phyloP scores from a whole-genome alignment of 2,797 vertebrate genomes.

The Gymnothorax reevesii region DNA sequence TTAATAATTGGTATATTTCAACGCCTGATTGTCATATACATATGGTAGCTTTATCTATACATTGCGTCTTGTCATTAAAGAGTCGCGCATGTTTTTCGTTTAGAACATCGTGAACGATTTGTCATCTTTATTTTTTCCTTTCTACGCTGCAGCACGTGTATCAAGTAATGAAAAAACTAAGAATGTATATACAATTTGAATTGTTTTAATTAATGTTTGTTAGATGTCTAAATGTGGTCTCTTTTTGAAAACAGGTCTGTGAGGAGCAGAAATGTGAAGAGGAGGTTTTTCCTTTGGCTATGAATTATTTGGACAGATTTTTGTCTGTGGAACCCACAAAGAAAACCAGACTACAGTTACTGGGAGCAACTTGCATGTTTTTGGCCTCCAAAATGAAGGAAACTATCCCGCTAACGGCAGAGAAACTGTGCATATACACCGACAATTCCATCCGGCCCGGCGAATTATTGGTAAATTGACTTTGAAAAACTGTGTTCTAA shows the following conservation, averaged over 20 bases:
- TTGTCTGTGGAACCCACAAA: conserved; percentile 90
- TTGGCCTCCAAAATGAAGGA: conserved; percentile 99
- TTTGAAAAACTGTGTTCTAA: neutral
- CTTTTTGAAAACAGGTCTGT: conserved; percentile 81
- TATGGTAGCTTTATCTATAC: conserved; percentile 4
- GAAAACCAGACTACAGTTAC: conserved; percentile 90
- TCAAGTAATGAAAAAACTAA: too few relatives aligned
- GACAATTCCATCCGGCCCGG: conserved; percentile 91
- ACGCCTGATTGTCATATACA: neutral
- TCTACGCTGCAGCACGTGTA: neutral
- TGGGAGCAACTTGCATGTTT: conserved; percentile 97
- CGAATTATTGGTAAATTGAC: conserved; percentile 90
- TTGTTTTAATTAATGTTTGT: neutral
- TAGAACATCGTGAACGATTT: neutral
- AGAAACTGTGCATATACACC: conserved; percentile 97
- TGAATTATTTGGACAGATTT: conserved; percentile 99
- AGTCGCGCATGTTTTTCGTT: conserved; percentile 5
- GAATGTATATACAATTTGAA: neutral
- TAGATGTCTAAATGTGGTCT: conserved; percentile 26
- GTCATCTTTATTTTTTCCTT: neutral
- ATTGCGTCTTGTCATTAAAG: neutral
- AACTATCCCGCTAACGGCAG: conserved; percentile 92
- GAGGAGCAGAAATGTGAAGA: conserved; percentile 99
- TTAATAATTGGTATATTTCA: neutral
- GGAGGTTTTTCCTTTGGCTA: conserved; percentile 96